These are phyloP conservation scores for Pseudomyrmex cubaensis DNA, from an alignment of 1,140 invertebrate genomes.

Conservation along the genomic window DNA sequence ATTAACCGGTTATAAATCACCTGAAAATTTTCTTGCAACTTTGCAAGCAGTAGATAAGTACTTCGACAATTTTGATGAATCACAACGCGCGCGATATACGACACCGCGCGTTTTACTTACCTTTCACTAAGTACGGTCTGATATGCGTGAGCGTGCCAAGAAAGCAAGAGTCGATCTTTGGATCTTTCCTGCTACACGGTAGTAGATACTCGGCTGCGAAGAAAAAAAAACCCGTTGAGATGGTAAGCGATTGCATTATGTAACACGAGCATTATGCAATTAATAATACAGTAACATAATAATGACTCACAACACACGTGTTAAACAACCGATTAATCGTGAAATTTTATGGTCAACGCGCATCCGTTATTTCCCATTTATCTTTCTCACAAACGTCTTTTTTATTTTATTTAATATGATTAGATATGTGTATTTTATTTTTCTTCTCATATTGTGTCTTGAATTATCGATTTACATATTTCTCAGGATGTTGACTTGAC, in stretches of 20 bases:
- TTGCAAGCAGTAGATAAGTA: neutral
- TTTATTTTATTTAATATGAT: neutral
- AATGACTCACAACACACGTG: slow-evolving; percentile 6
- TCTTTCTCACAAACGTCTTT: neutral
- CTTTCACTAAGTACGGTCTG: slow-evolving; percentile 88
- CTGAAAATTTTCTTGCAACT: no score
- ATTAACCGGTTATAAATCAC: no score
- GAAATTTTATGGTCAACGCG: neutral
- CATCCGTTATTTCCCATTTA: neutral
- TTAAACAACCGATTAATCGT: neutral
- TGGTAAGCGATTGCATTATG: slow-evolving; percentile 1
- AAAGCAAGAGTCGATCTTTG: slow-evolving; percentile 89
- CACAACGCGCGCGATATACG: neutral
- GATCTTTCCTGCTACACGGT: slow-evolving; percentile 89
- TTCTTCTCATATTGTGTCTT: neutral
- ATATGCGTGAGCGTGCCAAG: slow-evolving; percentile 90
- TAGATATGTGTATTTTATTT: no score
- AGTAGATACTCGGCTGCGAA: slow-evolving; percentile 90
- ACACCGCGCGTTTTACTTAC: slow-evolving; percentile 72
- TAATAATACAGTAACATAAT: slow-evolving; percentile 38
- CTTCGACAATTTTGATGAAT: slow-evolving; percentile 24
- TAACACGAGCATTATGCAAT: slow-evolving; percentile 33
- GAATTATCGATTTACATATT: neutral
- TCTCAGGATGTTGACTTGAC: neutral
- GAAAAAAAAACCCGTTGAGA: slow-evolving; percentile 34